phyloP scores from a whole-genome alignment of 2,113 vertebrate species.

The Sorex fumeus region DNA sequence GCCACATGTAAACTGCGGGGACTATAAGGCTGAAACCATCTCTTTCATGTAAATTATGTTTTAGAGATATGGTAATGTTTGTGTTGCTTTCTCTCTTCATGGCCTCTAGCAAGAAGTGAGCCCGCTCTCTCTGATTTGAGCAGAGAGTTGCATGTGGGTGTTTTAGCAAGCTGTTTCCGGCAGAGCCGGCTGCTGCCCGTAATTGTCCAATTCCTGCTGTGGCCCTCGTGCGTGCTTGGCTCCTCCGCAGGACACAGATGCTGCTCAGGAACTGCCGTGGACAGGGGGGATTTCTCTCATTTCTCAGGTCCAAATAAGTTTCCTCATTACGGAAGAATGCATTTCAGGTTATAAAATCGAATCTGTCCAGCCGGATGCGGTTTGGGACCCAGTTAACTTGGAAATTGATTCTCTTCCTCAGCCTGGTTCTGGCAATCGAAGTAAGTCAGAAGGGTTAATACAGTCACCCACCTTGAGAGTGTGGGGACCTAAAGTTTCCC shows the following conservation, averaged over 20 bases:
- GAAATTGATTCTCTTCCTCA: constrained; percentile 69
- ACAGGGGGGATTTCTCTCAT: background rate
- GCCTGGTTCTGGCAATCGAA: constrained; percentile 48
- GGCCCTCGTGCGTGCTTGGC: background rate
- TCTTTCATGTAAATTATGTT: background rate
- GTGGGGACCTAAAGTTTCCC: background rate
- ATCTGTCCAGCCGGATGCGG: constrained; percentile 35
- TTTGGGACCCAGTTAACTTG: constrained; percentile 57
- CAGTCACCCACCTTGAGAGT: background rate
- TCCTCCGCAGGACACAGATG: background rate
- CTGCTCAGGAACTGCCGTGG: background rate
- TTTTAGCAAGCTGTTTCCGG: background rate
- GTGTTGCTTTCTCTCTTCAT: background rate
- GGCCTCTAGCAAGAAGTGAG: background rate
- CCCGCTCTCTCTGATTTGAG: background rate
- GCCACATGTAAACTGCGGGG: background rate
- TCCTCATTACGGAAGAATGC: constrained; percentile 62
- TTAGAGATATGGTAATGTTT: background rate
- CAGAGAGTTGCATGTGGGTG: background rate
- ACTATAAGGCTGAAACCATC: background rate
- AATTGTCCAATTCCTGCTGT: background rate
- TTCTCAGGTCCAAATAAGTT: constrained; percentile 10
- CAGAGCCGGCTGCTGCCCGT: too few relatives aligned
- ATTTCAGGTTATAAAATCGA: constrained; percentile 12
- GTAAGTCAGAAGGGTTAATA: constrained; percentile 11